phyloP scores from a whole-genome alignment of 1,140 invertebrate species.

The Pygmarrhopalites habei region DNA sequence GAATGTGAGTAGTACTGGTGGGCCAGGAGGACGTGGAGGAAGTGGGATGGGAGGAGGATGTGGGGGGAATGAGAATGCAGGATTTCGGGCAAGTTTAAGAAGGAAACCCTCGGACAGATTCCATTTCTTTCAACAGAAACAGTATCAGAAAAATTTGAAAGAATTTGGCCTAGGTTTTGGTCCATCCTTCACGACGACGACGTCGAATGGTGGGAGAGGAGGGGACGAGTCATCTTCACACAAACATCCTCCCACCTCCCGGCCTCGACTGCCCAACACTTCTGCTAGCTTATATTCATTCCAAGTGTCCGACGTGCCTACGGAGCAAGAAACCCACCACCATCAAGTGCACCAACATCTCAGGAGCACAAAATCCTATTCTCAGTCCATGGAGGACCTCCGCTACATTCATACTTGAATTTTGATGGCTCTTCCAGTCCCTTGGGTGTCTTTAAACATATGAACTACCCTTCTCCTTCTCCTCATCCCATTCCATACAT shows the following conservation, averaged over 20 bases:
- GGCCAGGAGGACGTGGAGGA: too few species aligned
- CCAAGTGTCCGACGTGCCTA: constrained; percentile 25
- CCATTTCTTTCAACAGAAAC: constrained; percentile 10
- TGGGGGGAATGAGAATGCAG: not conserved
- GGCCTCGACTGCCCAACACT: not conserved
- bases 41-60: too few species aligned
- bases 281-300: constrained; percentile 25
- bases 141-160: constrained; percentile 8
- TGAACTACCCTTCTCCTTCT: too few species aligned
- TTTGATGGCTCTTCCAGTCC: not conserved
- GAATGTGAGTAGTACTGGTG: too few species aligned
- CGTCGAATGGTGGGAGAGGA: not conserved
- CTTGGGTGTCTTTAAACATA: constrained; percentile 5
- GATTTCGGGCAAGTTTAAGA: not conserved
- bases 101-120: not conserved
- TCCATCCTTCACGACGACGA: not conserved
- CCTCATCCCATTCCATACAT: too few species aligned
- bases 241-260: not conserved
- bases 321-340: not conserved
- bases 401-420: constrained; percentile 25
- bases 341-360: not conserved
- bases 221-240: not conserved
- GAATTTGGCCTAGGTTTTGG: constrained; percentile 8
- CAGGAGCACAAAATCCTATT: constrained; percentile 12
- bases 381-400: constrained; percentile 34